Percentiles rank a stretch among this genome's conserved stretches.
These are phyloP conservation scores for Rhabdomys pumilio DNA, from an alignment of 2,797 vertebrate species.

Conservation along the genomic window DNA sequence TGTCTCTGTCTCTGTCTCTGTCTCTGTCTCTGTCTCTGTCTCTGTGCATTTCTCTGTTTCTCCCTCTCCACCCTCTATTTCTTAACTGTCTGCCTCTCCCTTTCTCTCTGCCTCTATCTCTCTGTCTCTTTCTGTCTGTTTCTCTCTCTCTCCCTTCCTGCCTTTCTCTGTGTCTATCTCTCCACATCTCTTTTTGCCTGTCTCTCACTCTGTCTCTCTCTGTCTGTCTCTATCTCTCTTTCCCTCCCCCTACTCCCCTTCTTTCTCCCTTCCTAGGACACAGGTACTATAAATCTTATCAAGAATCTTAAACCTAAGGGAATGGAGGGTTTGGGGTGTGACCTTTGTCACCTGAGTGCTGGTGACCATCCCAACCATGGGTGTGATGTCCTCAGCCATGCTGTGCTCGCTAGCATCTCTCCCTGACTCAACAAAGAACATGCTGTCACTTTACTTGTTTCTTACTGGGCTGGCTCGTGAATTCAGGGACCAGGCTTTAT, in stretches of 20 bases:
- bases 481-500: background rate
- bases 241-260: accelerated
- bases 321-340: background rate
- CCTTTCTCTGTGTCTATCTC: background rate
- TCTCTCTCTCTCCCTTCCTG: background rate
- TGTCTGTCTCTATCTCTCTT: background rate
- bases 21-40: background rate
- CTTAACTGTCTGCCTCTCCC: background rate
- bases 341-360: slow-evolving; percentile 31
- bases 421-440: background rate
- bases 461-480: background rate
- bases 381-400: background rate
- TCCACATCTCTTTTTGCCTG: background rate
- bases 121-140: too few species aligned
- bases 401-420: too few species aligned
- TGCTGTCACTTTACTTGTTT: background rate
- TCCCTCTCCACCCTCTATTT: background rate
- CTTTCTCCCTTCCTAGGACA: background rate
- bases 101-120: background rate
- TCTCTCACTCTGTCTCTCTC: too few species aligned
- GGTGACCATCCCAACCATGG: background rate
- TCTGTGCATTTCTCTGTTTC: too few species aligned
- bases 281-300: background rate
- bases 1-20: background rate
- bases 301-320: background rate